phyloP scores from a whole-genome alignment of 2,113 vertebrate genomes.

The Oreochromis tanganicae region DNA sequence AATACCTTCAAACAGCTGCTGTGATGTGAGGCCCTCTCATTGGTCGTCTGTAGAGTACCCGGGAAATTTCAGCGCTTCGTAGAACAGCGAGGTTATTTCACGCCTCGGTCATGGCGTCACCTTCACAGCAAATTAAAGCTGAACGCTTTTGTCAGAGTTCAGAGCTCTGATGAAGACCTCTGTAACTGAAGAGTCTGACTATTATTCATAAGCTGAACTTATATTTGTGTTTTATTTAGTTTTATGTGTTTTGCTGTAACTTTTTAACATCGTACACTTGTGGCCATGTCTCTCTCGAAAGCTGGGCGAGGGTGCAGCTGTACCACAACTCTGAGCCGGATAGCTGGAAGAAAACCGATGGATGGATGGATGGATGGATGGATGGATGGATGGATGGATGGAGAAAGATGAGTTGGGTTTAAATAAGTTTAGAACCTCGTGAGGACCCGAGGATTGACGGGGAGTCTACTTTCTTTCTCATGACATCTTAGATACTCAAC shows the following conservation, averaged over 20 bases:
- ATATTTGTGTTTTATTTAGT: accelerated
- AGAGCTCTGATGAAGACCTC: neutral
- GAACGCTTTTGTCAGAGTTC: accelerated
- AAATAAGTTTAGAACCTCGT: neutral
- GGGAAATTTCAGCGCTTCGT: neutral
- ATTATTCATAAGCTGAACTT: neutral
- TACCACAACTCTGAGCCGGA: neutral
- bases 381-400: too few relatives aligned
- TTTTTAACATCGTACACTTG: accelerated
- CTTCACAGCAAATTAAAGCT: neutral
- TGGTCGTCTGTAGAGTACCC: neutral
- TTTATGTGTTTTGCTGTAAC: neutral
- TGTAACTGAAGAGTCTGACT: accelerated
- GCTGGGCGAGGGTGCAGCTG: neutral
- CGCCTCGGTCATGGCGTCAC: neutral
- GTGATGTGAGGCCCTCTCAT: accelerated
- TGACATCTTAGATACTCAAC: neutral
- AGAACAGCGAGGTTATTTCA: neutral
- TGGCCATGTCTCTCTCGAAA: accelerated
- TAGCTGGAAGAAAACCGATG: neutral
- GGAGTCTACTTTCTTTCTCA: neutral
- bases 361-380: neutral
- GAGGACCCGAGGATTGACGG: neutral
- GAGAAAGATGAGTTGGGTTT: neutral
- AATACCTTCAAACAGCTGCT: neutral